Percentiles rank a stretch among this genome's conserved stretches.
phyloP scores from a whole-genome alignment of 2,113 vertebrate genomes.

The Anguilla japonica region DNA sequence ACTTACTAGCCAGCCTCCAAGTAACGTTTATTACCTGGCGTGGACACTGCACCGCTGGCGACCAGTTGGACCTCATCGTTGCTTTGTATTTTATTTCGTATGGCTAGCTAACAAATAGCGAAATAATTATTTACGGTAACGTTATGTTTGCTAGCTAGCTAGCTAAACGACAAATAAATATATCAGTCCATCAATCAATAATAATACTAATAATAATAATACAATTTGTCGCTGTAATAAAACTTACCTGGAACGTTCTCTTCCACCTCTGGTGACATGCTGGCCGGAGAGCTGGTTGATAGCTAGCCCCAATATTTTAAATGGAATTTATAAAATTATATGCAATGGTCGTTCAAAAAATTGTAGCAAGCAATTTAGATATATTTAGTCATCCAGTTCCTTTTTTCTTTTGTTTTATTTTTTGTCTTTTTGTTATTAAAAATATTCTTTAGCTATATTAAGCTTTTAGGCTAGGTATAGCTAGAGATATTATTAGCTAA shows the following conservation, averaged over 20 bases:
- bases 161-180: background rate
- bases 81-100: background rate
- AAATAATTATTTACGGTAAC: background rate
- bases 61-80: background rate
- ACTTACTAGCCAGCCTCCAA: background rate
- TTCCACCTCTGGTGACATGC: conserved; percentile 69
- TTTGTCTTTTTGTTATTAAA: conserved; percentile 42
- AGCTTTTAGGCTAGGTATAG: conserved; percentile 52
- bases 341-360: conserved; percentile 4
- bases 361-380: conserved; percentile 40
- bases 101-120: background rate
- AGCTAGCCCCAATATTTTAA: conserved; percentile 30
- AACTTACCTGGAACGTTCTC: conserved; percentile 68
- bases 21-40: background rate
- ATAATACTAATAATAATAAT: background rate
- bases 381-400: conserved; percentile 40
- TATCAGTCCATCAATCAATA: too few relatives aligned
- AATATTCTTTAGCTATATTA: conserved; percentile 45
- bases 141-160: background rate
- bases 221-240: conserved; percentile 3
- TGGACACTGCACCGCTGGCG: background rate
- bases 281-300: conserved; percentile 32
- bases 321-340: conserved; percentile 25
- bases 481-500: conserved; percentile 52
- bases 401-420: conserved; percentile 40